A percentile compares a stretch with the other conserved stretches of the same genome.
Conservation (phyloP, 35 echinoderm and acorn worm genomes). For the Stichopus chloronotus region DNA sequence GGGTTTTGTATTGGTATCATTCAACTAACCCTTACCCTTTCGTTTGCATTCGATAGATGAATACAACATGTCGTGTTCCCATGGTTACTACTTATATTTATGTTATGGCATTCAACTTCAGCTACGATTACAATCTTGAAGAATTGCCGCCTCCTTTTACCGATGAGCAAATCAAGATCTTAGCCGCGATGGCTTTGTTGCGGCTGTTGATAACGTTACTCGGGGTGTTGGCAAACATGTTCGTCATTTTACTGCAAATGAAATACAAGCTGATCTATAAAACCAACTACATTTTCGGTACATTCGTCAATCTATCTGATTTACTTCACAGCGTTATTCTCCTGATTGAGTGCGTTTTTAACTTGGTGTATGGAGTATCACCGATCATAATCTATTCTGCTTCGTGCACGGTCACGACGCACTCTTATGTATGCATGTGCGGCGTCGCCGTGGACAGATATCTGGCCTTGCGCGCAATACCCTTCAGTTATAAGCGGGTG, state of each 20-base stretch:
- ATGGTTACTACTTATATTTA: not conserved
- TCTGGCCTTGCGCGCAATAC: constrained; percentile 3
- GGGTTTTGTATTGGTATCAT: too few relatives aligned
- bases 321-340: not conserved
- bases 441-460: not conserved
- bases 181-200: not conserved
- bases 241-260: not conserved
- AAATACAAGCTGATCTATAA: not conserved
- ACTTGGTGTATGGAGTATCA: not conserved
- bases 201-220: not conserved
- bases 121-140: not conserved
- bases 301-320: not conserved
- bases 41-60: not conserved
- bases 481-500: constrained; percentile 12
- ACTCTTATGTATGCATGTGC: not conserved
- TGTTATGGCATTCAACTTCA: not conserved
- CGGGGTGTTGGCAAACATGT: not conserved
- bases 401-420: not conserved
- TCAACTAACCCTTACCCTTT: too few relatives aligned
- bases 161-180: not conserved
- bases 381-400: not conserved
- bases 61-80: not conserved
- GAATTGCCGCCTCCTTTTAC: not conserved
- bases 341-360: not conserved
- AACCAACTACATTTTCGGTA: not conserved